These are phyloP conservation scores for Dasysyrphus tricinctus DNA, from an alignment of 2,888 invertebrate species.

Conservation along the genomic window DNA sequence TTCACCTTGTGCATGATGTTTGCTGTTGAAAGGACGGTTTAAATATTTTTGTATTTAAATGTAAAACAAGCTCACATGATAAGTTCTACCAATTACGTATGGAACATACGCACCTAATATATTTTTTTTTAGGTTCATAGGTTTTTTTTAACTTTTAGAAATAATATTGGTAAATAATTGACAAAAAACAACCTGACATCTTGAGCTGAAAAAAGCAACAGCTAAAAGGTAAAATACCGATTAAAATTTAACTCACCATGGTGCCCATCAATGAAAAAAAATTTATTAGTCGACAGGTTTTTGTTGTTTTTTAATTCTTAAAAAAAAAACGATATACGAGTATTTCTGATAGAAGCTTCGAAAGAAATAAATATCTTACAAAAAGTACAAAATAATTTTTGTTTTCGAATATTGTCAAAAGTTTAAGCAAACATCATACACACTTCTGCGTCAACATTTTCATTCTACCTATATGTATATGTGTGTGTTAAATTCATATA, in stretches of 20 bases:
- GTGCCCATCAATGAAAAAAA: background rate
- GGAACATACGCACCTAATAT: background rate
- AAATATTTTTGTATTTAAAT: constrained; percentile 28
- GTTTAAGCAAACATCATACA: constrained; percentile 65
- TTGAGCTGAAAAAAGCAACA: background rate
- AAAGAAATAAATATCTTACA: no score
- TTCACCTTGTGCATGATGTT: constrained; percentile 70
- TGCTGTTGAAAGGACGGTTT: constrained; percentile 67
- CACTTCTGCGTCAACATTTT: constrained; percentile 59
- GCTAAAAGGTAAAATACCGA: no score
- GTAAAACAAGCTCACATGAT: constrained; percentile 40
- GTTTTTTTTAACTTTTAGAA: background rate
- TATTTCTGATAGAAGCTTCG: no score
- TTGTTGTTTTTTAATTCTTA: background rate
- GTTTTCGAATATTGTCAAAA: constrained; percentile 63
- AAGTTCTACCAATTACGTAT: background rate
- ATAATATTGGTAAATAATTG: background rate
- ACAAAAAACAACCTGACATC: background rate
- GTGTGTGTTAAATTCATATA: constrained; percentile 39
- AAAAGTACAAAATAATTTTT: background rate
- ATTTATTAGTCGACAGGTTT: background rate
- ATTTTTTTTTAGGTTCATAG: background rate
- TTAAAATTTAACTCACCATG: background rate
- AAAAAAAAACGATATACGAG: background rate
- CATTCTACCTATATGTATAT: constrained; percentile 36